Evolutionary conservation across 2,113 vertebrate genomes (phyloP).

Genomic region (Crotalus viridis): DNA sequence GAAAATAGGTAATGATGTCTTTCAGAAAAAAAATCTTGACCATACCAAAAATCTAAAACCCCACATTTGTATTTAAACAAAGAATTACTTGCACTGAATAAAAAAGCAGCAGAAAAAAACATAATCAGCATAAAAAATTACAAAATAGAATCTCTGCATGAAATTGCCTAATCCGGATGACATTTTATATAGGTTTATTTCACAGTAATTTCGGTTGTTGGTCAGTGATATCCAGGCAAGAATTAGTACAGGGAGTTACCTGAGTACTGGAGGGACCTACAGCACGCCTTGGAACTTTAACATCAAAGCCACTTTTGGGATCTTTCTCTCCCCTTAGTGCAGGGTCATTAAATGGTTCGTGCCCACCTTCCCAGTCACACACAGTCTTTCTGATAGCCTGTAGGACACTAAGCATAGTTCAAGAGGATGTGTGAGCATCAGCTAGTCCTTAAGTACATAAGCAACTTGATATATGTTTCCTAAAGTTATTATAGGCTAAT

Average conservation of each 20-base stretch:
- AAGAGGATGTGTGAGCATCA: neutral
- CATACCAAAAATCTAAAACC: slow-evolving; percentile 26
- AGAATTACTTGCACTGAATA: slow-evolving; percentile 31
- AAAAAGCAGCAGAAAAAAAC: slow-evolving; percentile 15
- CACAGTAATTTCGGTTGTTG: slow-evolving; percentile 25
- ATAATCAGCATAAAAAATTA: slow-evolving; percentile 14
- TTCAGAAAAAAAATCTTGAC: neutral
- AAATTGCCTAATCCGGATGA: slow-evolving; percentile 26
- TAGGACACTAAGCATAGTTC: slow-evolving; percentile 74
- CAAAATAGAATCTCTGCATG: slow-evolving; percentile 26
- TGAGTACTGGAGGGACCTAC: slow-evolving; percentile 89
- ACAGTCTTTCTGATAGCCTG: slow-evolving; percentile 89
- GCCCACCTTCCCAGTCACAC: slow-evolving; percentile 85
- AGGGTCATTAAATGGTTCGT: slow-evolving; percentile 84
- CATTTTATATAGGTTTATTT: slow-evolving; percentile 27
- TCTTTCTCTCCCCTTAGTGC: slow-evolving; percentile 86
- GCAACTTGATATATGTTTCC: neutral
- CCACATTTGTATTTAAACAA: slow-evolving; percentile 21
- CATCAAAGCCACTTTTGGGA: slow-evolving; percentile 88
- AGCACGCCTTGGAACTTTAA: slow-evolving; percentile 85
- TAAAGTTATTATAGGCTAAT: neutral
- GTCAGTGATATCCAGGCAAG: slow-evolving; percentile 2
- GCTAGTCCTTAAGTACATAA: neutral
- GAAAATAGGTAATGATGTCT: neutral
- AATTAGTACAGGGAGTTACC: slow-evolving; percentile 65